Base-by-base conservation (phyloP, 2,797 vertebrate species). In the Lithobates sylvaticus region DNA sequence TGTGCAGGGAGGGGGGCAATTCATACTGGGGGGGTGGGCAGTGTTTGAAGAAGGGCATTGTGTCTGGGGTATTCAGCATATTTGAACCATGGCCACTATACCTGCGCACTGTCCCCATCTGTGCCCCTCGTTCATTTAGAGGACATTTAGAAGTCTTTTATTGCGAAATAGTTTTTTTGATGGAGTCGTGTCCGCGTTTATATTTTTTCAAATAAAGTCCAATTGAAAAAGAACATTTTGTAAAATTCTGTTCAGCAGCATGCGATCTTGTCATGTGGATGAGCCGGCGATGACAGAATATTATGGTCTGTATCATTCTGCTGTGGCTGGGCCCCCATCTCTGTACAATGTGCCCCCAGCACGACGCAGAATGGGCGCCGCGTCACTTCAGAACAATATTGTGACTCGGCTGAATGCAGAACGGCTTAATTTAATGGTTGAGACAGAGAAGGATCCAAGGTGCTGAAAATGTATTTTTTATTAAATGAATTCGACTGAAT, bases 271-370 rank as follows among this genome's bases (percentile, higher is more conserved):
- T 7, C 21, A 5, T 23, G 18, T 23, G 6, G 12, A 16, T 54
- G 50, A 54, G 21, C 54, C 54, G 8, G 54, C 21, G 54, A 61
- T 61, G 21, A 21, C 54, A 61, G 54, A 61, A 61, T 61, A 23
- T 61, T 12, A 61, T 61, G 54, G 21, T 61, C 16, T 54, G 23
- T 44, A n/a, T n/a, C 42, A 23, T 47, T 73, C 16, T 21, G 76
- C 42, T 64, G 27, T 16, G n/a, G 34, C 61, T 67, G 76, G 7
- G 61, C 36, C 76, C 61, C 8, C 76, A 50, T 26, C 61, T 23
- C 61, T 13, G 65, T 27, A 47, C 42, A 67, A 67, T 78, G 34
- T 8, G 36, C 76, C 61, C 76, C 54, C 16, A 67, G 58, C 69
- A n/a, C 0, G 16, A 21, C 18, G 32, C 50, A 72, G 54, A 23